Base-by-base conservation (phyloP, 1,140 invertebrate genomes). In the Liolophura sinensis region DNA sequence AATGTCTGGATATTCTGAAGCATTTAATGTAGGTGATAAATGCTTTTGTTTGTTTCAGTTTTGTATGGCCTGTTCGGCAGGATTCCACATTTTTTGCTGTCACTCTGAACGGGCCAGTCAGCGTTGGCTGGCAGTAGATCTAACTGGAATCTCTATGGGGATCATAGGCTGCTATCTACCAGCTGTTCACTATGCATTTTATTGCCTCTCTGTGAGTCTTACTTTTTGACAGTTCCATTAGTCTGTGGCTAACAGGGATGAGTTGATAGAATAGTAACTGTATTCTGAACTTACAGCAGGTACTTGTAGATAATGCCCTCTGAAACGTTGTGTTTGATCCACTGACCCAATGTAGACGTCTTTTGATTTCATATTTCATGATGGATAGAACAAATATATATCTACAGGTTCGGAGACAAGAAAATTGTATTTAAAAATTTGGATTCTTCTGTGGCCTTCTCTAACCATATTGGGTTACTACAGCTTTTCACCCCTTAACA, bases 101-200 rank as follows among this genome's bases (percentile, higher is more conserved):
- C 89, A 92, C 71, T 96, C 94, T 16, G 93, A 95, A 82, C 86
- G 90, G 70, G 92, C 92, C 71, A 96, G 93, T 81, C 89, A 92
- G 79, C 89, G 90, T 69, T 97, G 95, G 85, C 85, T 98, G 9
- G 92, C 92, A 60, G 92, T 93, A 73, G 96, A 98, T 82, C 88
- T 98, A 49, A 91, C 96, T 75, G 96, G 96, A 16, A 96, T 98
- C 55, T 94, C 93, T 22, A 86, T 97, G 3, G 96, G 94, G 20
- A 87, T 98, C 60, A 88, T 97, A 60, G 95, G 93, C 25, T 96
- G 97, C 79, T 98, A 97, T 83, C 91, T 96, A 62, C 95, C 94
- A 20, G 95, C 95, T 60, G 93, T 98, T 70, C 97, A 98, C 85
- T 97, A 96, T 81, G 95, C 94, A 1, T 98, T 97, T 85, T 97